Percentiles rank a stretch among this genome's conserved stretches.
Conservation (phyloP, 2,888 invertebrate genomes). For the Hirtodrosophila confusa region DNA sequence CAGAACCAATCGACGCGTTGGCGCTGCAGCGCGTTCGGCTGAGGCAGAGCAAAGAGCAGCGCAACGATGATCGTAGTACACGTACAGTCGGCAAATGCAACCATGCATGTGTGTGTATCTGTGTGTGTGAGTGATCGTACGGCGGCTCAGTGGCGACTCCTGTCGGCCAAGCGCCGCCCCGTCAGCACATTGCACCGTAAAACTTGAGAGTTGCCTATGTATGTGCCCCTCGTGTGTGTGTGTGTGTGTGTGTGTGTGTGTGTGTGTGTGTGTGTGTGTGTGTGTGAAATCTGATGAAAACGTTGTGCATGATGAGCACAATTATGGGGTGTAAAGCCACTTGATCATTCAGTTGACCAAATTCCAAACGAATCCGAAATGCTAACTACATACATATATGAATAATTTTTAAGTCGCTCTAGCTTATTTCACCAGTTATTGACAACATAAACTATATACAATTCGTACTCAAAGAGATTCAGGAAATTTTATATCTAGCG, state of each 20-base stretch:
- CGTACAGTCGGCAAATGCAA: conserved; percentile 3
- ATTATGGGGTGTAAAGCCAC: conserved; percentile 8
- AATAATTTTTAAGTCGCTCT: too few relatives aligned
- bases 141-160: conserved; percentile 33
- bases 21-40: conserved; percentile 22
- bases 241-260: background rate
- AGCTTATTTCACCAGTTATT: too few relatives aligned
- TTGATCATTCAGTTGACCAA: too few relatives aligned
- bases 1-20: background rate
- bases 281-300: conserved; percentile 4
- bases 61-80: conserved; percentile 12
- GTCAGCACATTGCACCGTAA: conserved; percentile 40
- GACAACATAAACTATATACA: too few relatives aligned
- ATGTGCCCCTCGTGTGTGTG: conserved; percentile 3
- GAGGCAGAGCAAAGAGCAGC: conserved; percentile 35
- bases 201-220: conserved; percentile 13
- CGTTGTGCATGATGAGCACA: background rate
- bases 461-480: too few relatives aligned
- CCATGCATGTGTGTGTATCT: background rate
- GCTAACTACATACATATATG: too few relatives aligned
- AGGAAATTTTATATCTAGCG: too few relatives aligned
- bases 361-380: too few relatives aligned
- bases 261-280: conserved; percentile 3
- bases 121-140: conserved; percentile 6
- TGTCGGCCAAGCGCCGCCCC: conserved; percentile 44